Conservation (phyloP, 2,113 vertebrate species). For the Actenoides hombroni region DNA sequence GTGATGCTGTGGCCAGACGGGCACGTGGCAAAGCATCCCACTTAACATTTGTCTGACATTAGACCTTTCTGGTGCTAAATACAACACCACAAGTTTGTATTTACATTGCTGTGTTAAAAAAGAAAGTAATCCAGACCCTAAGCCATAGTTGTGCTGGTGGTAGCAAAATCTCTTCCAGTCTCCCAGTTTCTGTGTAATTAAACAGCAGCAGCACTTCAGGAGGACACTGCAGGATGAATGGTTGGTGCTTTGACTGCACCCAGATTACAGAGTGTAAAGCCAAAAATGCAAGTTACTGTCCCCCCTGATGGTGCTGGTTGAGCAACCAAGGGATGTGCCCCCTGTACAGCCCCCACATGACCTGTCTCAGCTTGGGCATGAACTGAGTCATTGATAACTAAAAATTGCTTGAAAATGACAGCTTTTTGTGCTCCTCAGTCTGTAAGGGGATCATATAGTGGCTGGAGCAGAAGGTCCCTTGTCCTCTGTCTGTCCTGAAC, state of each 20-base stretch:
- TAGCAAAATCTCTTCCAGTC: not conserved
- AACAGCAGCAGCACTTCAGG: not conserved
- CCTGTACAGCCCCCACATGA: fast-evolving
- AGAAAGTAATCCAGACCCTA: not conserved
- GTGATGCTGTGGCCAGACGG: not conserved
- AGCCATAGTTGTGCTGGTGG: not conserved
- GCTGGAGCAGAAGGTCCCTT: not conserved
- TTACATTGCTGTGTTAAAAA: not conserved
- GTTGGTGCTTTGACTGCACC: not conserved
- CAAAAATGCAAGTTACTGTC: not conserved
- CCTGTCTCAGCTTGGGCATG: not conserved
- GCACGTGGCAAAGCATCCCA: not conserved
- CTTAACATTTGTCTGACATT: not conserved
- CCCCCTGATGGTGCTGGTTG: not conserved
- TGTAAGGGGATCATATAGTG: not conserved
- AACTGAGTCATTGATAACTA: not conserved
- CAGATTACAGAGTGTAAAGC: not conserved
- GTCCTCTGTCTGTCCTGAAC: not conserved
- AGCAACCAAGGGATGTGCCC: fast-evolving
- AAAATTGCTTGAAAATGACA: not conserved
- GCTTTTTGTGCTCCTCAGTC: not conserved
- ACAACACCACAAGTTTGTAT: not conserved
- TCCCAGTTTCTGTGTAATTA: not conserved
- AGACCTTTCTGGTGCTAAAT: not conserved
- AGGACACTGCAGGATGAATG: not conserved